Evolutionary conservation across 2,113 vertebrate genomes (phyloP).

Genomic region (Diphyllodes magnificus): DNA sequence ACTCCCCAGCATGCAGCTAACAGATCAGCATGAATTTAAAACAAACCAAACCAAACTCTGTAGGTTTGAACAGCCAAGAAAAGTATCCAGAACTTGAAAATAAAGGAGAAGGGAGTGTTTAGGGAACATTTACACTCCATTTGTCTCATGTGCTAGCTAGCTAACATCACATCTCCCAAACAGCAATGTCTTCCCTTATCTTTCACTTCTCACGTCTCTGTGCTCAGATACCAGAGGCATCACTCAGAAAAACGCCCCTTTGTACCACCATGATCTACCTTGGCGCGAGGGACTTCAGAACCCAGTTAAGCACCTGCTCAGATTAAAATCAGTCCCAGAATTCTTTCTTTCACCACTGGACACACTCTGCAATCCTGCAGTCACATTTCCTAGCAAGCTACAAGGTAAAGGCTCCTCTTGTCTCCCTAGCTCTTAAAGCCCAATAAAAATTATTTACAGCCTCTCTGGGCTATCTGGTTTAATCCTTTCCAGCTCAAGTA

Average conservation of each 20-base stretch:
- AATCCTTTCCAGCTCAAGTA: conserved; percentile 25
- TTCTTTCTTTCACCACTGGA: not conserved
- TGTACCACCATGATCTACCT: not conserved
- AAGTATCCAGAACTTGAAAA: not conserved
- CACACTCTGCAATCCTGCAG: not conserved
- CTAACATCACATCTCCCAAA: not conserved
- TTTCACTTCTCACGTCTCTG: not conserved
- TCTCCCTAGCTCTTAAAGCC: not conserved
- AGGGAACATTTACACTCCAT: not conserved
- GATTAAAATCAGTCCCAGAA: not conserved
- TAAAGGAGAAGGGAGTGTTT: not conserved
- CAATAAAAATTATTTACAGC: conserved; percentile 22
- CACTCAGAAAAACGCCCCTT: not conserved
- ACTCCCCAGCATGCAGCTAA: not conserved
- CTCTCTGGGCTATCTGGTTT: not conserved
- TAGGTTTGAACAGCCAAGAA: not conserved
- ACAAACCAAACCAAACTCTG: too few species aligned
- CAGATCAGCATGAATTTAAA: not conserved
- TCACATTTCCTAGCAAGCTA: not conserved
- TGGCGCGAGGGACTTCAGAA: not conserved
- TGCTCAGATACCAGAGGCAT: not conserved
- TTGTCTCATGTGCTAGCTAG: not conserved
- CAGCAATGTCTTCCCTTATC: not conserved
- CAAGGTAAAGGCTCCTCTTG: not conserved
- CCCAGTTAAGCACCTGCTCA: not conserved